Evolutionary conservation across 2,888 invertebrate species (phyloP).

Genomic region (Oligia strigilis): DNA sequence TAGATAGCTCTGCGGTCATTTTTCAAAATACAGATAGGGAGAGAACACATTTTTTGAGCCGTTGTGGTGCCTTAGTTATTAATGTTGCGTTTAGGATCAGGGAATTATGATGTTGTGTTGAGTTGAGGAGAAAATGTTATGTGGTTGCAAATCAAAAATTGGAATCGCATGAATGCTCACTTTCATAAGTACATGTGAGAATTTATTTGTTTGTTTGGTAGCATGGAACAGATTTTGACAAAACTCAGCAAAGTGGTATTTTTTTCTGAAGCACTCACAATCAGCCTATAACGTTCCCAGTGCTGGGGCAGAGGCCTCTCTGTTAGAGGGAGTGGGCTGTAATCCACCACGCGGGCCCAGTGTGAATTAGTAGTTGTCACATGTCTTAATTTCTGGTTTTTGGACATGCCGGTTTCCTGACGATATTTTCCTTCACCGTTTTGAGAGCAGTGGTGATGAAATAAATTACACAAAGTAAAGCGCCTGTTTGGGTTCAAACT

Average conservation of each 20-base stretch:
- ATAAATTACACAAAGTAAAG: background rate
- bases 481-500: too few relatives aligned
- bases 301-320: background rate
- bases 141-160: background rate
- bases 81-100: slow-evolving; percentile 26
- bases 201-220: background rate
- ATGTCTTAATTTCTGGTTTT: background rate
- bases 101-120: slow-evolving; percentile 1
- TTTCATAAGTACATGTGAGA: background rate
- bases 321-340: background rate
- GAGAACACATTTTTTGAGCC: slow-evolving; percentile 27
- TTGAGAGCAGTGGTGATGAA: background rate
- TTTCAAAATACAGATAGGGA: slow-evolving; percentile 57
- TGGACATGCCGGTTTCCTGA: background rate
- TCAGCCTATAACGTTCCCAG: background rate
- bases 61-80: slow-evolving; percentile 33
- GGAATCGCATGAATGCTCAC: background rate
- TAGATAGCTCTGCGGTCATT: slow-evolving; percentile 54
- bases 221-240: background rate
- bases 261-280: background rate
- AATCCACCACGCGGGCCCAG: background rate
- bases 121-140: background rate
- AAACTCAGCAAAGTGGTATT: background rate
- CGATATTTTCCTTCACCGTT: background rate
- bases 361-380: background rate